A percentile compares a stretch with the other conserved stretches of the same genome.
Evolutionary conservation across 2,888 invertebrate species (phyloP).

Genomic region (Bruchidius siliquastri): DNA sequence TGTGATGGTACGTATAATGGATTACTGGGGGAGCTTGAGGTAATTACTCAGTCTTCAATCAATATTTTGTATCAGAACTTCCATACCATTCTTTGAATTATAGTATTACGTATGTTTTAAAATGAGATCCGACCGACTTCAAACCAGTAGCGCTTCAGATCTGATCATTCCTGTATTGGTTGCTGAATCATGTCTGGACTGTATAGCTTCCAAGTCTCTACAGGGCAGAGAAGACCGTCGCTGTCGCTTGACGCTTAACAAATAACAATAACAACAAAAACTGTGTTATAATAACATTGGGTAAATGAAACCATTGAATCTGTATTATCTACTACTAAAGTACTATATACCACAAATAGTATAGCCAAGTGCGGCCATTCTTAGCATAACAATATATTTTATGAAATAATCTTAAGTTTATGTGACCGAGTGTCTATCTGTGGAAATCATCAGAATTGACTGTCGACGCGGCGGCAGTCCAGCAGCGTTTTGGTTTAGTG

Average conservation of each 20-base stretch:
- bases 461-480: conserved; percentile 40
- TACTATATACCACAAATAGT: conserved; percentile 53
- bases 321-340: conserved; percentile 50
- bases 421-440: conserved; percentile 52
- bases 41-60: no score
- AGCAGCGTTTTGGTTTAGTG: conserved; percentile 60
- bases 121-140: no score
- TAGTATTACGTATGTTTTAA: no score
- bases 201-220: conserved; percentile 26
- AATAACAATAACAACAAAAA: conserved; percentile 50
- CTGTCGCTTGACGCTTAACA: conserved; percentile 36
- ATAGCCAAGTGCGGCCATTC: conserved; percentile 41
- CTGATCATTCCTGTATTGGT: neutral
- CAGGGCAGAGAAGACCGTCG: conserved; percentile 19
- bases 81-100: no score
- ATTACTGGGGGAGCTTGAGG: no score
- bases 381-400: conserved; percentile 52
- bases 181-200: conserved; percentile 6
- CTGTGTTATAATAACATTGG: conserved; percentile 43
- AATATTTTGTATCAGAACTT: no score
- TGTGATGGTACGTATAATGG: no score
- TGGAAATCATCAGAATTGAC: conserved; percentile 39
- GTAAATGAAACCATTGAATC: conserved; percentile 51
- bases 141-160: neutral
- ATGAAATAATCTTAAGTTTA: conserved; percentile 51